Evolutionary conservation across 1,140 invertebrate species (phyloP).

Genomic region (Halesus radiatus): DNA sequence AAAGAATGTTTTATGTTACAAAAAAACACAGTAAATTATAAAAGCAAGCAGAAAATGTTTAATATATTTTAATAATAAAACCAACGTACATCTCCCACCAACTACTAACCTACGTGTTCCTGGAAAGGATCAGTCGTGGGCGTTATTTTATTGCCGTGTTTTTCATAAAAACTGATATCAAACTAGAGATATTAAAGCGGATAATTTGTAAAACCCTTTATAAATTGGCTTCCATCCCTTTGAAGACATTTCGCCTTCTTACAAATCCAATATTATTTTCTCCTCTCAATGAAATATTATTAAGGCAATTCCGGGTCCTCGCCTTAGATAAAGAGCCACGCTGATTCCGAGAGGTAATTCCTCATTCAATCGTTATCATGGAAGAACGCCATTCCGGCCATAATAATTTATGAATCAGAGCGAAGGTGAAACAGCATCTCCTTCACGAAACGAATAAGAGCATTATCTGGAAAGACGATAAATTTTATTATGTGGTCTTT

Average conservation of each 20-base stretch:
- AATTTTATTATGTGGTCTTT: slow-evolving; percentile 36
- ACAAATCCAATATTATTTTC: slow-evolving; percentile 10
- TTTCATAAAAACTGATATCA: neutral
- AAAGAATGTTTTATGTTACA: too few species aligned
- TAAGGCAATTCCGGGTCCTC: too few species aligned
- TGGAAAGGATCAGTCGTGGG: too few species aligned
- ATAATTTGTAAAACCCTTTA: slow-evolving; percentile 11
- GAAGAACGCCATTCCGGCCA: slow-evolving; percentile 21
- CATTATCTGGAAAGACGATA: slow-evolving; percentile 46
- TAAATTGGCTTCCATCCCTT: neutral
- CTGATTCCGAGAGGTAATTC: neutral
- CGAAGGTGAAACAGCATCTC: slow-evolving; percentile 36
- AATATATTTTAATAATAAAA: too few species aligned
- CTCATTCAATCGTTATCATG: slow-evolving; percentile 31
- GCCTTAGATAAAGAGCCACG: slow-evolving; percentile 2
- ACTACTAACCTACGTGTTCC: too few species aligned
- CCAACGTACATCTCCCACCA: too few species aligned
- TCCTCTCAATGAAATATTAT: too few species aligned
- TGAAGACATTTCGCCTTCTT: neutral
- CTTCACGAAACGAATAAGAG: slow-evolving; percentile 40
- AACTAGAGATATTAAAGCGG: neutral
- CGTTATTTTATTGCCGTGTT: too few species aligned
- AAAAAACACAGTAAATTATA: too few species aligned
- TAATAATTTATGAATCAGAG: slow-evolving; percentile 48
- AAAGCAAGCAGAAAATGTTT: too few species aligned